Base-by-base conservation (phyloP, 2,888 invertebrate species). In the Diogma glabrata region DNA sequence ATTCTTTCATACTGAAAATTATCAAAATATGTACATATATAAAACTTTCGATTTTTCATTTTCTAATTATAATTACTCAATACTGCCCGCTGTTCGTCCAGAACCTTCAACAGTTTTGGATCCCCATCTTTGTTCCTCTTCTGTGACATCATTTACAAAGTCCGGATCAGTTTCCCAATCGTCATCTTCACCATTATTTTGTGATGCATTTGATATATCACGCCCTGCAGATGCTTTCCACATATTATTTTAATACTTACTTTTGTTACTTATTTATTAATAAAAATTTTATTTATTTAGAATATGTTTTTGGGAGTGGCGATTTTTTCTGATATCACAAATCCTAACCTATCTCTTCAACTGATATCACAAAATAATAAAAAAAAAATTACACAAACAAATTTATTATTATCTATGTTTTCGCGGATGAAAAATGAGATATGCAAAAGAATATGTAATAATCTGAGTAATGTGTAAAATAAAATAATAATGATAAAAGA, bases 101-200 rank as follows among this genome's bases (percentile, higher is more conserved):
- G 86, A 85, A 3, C 87, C 87, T 60, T 79, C 79, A 20, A 88
- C 73, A 1, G 86, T 87, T 59, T 82, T 80, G 2, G 87, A 87
- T 1, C 94, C 94, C 94, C 94, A 94, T 64, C 94, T 73, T 67
- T 92, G 91, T 64, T 94, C 91, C 62, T 94, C 82, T 66, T 95
- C 94, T 3, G 82, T 84, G n/a, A 94, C 87, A 74, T 94, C 89
- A 67, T 95, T 95, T 46, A 89, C 78, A 70, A 91, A 94, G 72
- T 93, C 90, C 1, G 93, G 88, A 70, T 94, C 93, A 0, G 93
- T 94, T 68, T 93, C 93, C 93, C 93, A 94, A 62, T 93, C 93
- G 63, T 92, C 91, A 57, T 85, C 85, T 5, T 54, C 54, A 53
- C 78, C 78, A 43, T 70, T 71, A 3, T 63, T 65, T 0, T 71